Evolutionary conservation across 2,113 vertebrate genomes (phyloP).

Genomic region (Syrmaticus mikado): DNA sequence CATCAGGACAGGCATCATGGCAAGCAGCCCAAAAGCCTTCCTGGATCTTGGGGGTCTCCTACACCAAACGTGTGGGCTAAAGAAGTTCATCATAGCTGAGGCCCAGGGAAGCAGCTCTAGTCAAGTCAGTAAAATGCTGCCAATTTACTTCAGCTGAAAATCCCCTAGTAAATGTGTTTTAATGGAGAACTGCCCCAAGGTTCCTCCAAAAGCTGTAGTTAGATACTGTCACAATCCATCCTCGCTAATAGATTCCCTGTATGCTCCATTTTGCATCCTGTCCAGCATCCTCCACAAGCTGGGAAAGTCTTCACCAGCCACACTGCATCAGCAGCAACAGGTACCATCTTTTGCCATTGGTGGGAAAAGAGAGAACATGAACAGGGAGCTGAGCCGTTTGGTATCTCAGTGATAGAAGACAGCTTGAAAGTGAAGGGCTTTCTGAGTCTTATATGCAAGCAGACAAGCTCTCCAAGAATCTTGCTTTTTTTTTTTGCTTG

Average conservation of each 20-base stretch:
- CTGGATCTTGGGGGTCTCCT: not conserved
- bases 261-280: not conserved
- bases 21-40: not conserved
- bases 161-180: not conserved
- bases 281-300: not conserved
- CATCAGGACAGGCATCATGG: rapidly evolving
- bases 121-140: not conserved
- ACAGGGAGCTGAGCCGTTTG: not conserved
- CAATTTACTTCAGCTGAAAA: not conserved
- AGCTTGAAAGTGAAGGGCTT: not conserved
- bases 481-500: not conserved
- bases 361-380: not conserved
- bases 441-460: not conserved
- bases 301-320: not conserved
- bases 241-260: not conserved
- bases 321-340: not conserved
- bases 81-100: not conserved
- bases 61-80: rapidly evolving
- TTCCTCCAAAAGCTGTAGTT: not conserved
- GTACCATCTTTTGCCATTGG: not conserved
- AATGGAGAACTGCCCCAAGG: not conserved
- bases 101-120: not conserved
- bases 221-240: not conserved
- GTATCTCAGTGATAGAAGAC: not conserved
- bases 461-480: not conserved